Evolutionary conservation across 2,797 vertebrate genomes (phyloP), one percentile per base, ranked within the genome.

Genomic region (Diceros bicornis): DNA sequence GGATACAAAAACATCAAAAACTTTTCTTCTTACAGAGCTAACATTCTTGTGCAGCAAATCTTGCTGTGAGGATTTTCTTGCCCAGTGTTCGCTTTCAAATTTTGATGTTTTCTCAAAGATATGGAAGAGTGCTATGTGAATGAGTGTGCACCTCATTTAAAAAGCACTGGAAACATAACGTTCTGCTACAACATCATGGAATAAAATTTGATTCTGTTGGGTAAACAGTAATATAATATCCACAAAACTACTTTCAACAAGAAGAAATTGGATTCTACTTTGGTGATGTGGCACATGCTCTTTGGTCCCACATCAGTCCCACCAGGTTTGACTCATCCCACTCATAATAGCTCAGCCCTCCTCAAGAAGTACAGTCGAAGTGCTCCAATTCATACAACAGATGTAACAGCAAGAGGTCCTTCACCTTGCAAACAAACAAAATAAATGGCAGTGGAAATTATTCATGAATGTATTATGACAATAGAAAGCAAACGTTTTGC

Each of bases 401-500:
- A 34, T 71, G 23, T 44, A 68, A 34, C 82, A 59, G 81, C 78
- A 55, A 92, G 87, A 72, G 83, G 71, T 44, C 74, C 21, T 74
- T 96, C 59, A 86, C 94, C 92, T 77, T 79, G 77, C 66, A 69
- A 95, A 83, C 84, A 92, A 91, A 90, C 37, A 92, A 44, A 44
- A 96, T 62, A 95, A 96, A 77, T 6, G 7, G 29, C 23, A 34
- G 72, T 37, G 84, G 78, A 93, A 94, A 84, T 79, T 82, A 75
- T 64, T 91, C 83, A 79, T 69, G 74, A 93, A 62, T 34, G n/a
- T 72, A 25, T 52, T 8, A 83, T 44, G 83, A 79, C 88, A 68
- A 68, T 71, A 81, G 92, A 82, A 94, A 94, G 83, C 77, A 85
- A 86, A 12, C 4, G 34, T 72, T 88, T 77, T 82, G 57, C 59